Percentiles rank a stretch among this genome's conserved stretches.
phyloP scores from a whole-genome alignment of 1,140 invertebrate species.

The Drosophila azteca region DNA sequence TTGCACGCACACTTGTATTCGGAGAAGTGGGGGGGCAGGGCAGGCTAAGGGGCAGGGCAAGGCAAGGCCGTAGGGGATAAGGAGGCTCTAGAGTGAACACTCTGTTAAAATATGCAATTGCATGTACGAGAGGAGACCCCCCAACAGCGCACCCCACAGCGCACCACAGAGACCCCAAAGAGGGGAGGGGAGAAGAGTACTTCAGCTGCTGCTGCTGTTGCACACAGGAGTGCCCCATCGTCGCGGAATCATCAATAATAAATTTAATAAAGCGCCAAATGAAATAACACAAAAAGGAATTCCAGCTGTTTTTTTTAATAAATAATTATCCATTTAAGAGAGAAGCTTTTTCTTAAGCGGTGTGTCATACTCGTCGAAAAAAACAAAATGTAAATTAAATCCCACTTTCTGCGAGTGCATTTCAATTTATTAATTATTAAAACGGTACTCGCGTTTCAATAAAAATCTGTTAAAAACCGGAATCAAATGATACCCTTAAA shows the following conservation, averaged over 20 bases:
- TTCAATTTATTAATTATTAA: slow-evolving; percentile 36
- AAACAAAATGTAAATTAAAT: slow-evolving; percentile 6
- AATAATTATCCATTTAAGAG: slow-evolving; percentile 20
- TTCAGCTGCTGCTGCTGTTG: slow-evolving; percentile 47
- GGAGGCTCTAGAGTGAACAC: slow-evolving; percentile 13
- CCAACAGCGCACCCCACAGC: no score
- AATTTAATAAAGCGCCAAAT: slow-evolving; percentile 61
- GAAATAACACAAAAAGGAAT: slow-evolving; percentile 55
- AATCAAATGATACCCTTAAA: not conserved
- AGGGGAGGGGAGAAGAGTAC: slow-evolving; percentile 25
- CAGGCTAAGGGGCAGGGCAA: slow-evolving; percentile 3
- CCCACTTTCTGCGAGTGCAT: not conserved
- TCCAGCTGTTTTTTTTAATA: slow-evolving; percentile 20
- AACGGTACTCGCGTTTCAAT: not conserved
- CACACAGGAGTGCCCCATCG: slow-evolving; percentile 53
- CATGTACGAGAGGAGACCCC: slow-evolving; percentile 44
- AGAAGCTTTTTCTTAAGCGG: slow-evolving; percentile 1
- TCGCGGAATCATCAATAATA: slow-evolving; percentile 66
- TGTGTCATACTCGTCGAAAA: not conserved
- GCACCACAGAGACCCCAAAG: slow-evolving; percentile 23
- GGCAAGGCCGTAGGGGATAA: not conserved
- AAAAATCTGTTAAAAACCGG: slow-evolving; percentile 1
- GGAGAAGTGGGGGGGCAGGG: slow-evolving; percentile 4
- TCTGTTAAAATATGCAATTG: slow-evolving; percentile 76
- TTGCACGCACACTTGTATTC: slow-evolving; percentile 32